Base-by-base conservation (phyloP, 1,140 invertebrate species). In the Psix sp. region DNA sequence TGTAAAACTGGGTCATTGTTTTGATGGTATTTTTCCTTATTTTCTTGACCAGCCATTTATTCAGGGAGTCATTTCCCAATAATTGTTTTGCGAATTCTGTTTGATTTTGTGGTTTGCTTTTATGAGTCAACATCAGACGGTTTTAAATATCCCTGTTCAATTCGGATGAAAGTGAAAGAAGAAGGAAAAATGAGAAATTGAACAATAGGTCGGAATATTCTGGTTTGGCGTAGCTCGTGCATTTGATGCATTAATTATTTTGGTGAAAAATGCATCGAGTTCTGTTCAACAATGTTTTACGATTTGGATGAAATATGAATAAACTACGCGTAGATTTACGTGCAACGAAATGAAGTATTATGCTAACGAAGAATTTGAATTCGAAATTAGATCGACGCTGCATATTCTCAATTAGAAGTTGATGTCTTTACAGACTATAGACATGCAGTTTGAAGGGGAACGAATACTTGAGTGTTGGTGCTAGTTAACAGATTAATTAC, bases 401-500 rank as follows among this genome's bases (percentile, higher is more conserved):
- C 29, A 60, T 63, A 77, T 57, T 80, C 42, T 56, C 67, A 75
- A 78, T 80, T 78, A 73, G 43, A 76, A 77, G 62, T 76, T 75
- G 68, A 51, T 43, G 72, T 77, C 75, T 81, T 78, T 71, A 49
- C 26, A 29, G 2, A 65, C 57, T 73, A 63, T 76, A 71, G 21
- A 46, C 71, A 24, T 16, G 45, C 26, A 63, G 78, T 74, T 68
- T 75, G 73, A 77, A 79, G 76, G 65, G 76, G 78, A 80, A 77
- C 74, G 63, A 65, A 62, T 63, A 63, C 62, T 73, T 26, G 63
- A 48, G 14, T 36, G 40, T 26, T 52, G 39, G 63, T 66, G 71
- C 60, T 72, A 71, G 73, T 80, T 81, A 73, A 77, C 75, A 57
- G 56, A 76, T 65, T 77, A 78, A 82, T 82, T 83, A 80, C 74